phyloP scores from a whole-genome alignment of 2,888 invertebrate genomes.

The Mythimna impura region DNA sequence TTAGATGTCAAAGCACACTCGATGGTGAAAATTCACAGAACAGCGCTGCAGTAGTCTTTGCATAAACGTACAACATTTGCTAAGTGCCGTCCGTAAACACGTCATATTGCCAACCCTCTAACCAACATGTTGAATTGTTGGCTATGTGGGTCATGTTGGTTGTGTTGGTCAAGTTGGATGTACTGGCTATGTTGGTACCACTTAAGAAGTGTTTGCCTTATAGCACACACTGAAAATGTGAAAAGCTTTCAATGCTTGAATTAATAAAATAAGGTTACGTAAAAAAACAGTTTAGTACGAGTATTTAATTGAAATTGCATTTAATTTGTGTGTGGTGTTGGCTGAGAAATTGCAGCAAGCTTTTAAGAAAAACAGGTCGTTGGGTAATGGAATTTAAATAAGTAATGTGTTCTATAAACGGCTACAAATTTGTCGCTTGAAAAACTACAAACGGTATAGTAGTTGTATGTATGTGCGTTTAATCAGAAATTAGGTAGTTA shows the following conservation, averaged over 20 bases:
- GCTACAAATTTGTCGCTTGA: background rate
- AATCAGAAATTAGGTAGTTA: background rate
- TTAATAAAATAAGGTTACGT: constrained; percentile 33
- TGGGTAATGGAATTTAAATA: constrained; percentile 1
- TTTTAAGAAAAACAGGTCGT: constrained; percentile 1
- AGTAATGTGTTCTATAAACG: background rate
- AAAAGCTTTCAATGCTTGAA: constrained; percentile 26
- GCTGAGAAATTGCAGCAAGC: background rate
- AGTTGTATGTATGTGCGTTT: background rate
- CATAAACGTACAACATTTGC: constrained; percentile 37
- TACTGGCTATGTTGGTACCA: constrained; percentile 26
- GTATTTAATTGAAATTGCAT: constrained; percentile 34
- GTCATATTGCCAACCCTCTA: constrained; percentile 4
- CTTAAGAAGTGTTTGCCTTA: constrained; percentile 35
- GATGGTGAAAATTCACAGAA: constrained; percentile 22
- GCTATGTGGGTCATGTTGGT: constrained; percentile 3
- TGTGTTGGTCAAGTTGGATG: constrained; percentile 1
- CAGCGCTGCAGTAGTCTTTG: constrained; percentile 6
- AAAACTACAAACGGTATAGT: background rate
- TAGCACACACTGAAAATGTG: constrained; percentile 45
- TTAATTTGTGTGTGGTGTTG: constrained; percentile 14
- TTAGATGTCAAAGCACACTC: background rate
- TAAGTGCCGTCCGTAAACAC: constrained; percentile 31
- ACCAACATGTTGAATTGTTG: constrained; percentile 6
- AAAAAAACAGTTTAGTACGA: constrained; percentile 2